Evolutionary conservation across 2,113 vertebrate genomes (phyloP).

Genomic region (Zeus faber): DNA sequence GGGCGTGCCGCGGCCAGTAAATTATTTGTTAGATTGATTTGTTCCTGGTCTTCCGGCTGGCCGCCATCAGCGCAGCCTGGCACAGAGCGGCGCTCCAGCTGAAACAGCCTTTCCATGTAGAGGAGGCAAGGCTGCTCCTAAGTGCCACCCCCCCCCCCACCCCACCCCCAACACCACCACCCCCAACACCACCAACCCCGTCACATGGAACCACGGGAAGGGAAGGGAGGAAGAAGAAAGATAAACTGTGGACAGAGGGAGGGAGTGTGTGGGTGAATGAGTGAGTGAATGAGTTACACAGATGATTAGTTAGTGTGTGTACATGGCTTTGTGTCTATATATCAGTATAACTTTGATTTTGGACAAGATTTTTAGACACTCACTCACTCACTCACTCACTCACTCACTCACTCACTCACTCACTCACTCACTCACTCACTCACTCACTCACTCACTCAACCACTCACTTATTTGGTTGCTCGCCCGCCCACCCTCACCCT

Average conservation of each 20-base stretch:
- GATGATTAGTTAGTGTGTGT: no score
- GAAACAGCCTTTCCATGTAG: conserved; percentile 72
- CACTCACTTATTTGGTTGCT: no score
- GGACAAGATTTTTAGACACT: no score
- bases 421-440: no score
- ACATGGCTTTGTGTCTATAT: no score
- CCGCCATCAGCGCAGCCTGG: conserved; percentile 34
- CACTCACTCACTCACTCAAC: no score
- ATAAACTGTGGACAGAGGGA: neutral
- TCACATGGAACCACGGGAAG: conserved; percentile 43
- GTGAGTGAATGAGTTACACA: no score
- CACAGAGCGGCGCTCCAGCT: conserved; percentile 55
- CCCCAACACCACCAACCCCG: neutral
- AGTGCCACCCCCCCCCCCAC: conserved; percentile 55
- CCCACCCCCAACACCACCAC: conserved; percentile 6
- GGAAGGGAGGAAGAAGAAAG: conserved; percentile 12
- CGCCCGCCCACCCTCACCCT: neutral
- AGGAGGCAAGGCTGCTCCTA: conserved; percentile 52
- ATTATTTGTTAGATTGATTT: conserved; percentile 87
- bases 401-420: neutral
- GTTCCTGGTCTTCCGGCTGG: conserved; percentile 64
- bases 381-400: no score
- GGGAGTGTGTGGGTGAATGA: no score
- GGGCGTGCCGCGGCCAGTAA: conserved; percentile 80
- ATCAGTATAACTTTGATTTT: no score